phyloP scores from a whole-genome alignment of 2,797 vertebrate genomes.

The Vespertilio murinus region DNA sequence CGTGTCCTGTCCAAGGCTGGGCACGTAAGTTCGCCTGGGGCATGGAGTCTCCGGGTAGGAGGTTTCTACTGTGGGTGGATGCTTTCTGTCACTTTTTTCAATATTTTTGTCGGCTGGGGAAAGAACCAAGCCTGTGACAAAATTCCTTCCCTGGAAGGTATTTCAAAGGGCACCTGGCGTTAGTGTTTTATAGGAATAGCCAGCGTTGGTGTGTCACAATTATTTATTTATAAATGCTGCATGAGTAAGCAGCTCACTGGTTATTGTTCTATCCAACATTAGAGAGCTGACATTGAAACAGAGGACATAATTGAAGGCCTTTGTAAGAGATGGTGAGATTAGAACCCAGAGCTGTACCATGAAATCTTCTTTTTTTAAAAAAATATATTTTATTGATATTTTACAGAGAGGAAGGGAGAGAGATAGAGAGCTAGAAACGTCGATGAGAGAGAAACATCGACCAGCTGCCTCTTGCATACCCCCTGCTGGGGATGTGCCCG shows the following conservation, averaged over 20 bases:
- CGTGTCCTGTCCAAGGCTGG: neutral
- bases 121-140: constrained; percentile 32
- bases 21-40: neutral
- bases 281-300: neutral
- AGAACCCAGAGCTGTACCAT: neutral
- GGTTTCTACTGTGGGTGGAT: neutral
- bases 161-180: constrained; percentile 4
- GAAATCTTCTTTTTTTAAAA: neutral
- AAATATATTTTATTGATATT: no score
- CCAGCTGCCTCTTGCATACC: no score
- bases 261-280: neutral
- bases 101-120: neutral
- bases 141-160: constrained; percentile 47
- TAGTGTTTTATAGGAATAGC: neutral
- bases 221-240: neutral
- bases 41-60: neutral
- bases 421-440: no score
- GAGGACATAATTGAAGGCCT: neutral
- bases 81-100: neutral
- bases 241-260: neutral
- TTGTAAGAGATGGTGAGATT: neutral
- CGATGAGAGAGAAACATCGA: no score
- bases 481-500: no score
- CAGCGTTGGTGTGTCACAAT: neutral
- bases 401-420: no score